These are phyloP conservation scores for Miltochrista miniata DNA, from an alignment of 2,888 invertebrate species.

Conservation along the genomic window DNA sequence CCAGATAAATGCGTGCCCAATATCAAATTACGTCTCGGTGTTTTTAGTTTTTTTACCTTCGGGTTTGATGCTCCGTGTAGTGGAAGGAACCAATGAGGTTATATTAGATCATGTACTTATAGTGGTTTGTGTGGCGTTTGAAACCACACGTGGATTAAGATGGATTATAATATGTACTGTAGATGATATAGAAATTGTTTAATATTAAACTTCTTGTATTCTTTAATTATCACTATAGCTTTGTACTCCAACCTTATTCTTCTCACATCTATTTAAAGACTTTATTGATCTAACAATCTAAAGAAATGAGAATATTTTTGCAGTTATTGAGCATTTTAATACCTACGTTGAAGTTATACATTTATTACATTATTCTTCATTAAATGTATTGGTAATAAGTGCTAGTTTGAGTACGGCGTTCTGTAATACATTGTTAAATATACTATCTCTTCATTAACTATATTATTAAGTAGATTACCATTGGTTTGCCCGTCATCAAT, in stretches of 20 bases:
- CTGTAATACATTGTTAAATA: not conserved
- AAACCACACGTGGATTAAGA: not conserved
- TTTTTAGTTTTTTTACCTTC: conserved; percentile 44
- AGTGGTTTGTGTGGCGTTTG: conserved; percentile 14
- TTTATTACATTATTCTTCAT: not conserved
- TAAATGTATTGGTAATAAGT: not conserved
- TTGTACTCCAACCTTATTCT: too few species aligned
- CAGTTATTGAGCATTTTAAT: too few species aligned
- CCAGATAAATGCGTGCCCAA: conserved; percentile 73
- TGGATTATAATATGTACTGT: not conserved
- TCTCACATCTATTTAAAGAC: too few species aligned
- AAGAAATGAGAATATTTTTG: too few species aligned
- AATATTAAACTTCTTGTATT: too few species aligned
- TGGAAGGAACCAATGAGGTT: conserved; percentile 31
- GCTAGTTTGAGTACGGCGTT: not conserved
- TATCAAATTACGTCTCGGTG: conserved; percentile 70
- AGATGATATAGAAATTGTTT: too few species aligned
- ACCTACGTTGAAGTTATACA: too few species aligned
- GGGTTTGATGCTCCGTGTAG: conserved; percentile 41
- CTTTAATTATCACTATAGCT: too few species aligned
- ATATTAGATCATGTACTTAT: conserved; percentile 22
- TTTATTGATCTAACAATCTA: too few species aligned
- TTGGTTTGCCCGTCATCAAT: conserved; percentile 3
- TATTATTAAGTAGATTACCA: conserved; percentile 1
- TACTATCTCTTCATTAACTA: not conserved